Percentiles rank a stretch among this genome's conserved stretches.
Conservation (phyloP, 2,888 invertebrate species). For the Ophioninae sp. region DNA sequence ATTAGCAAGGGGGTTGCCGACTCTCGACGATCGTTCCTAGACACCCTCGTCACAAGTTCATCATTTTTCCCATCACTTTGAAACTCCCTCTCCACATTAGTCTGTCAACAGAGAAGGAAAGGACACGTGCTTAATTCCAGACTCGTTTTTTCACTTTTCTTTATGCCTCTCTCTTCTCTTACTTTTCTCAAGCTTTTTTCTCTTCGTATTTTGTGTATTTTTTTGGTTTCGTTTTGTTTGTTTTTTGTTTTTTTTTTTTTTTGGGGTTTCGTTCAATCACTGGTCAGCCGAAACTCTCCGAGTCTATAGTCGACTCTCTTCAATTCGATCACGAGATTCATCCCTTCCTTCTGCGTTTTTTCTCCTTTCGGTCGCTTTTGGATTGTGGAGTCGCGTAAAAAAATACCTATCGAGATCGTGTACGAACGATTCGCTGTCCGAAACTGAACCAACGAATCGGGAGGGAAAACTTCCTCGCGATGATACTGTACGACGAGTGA, state of each 20-base stretch:
- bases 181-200: constrained; percentile 2
- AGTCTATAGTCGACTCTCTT: not conserved
- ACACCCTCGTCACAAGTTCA: constrained; percentile 76
- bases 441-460: no score
- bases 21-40: constrained; percentile 70
- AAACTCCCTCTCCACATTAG: constrained; percentile 82
- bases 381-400: constrained; percentile 33
- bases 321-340: not conserved
- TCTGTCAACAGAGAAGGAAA: constrained; percentile 88
- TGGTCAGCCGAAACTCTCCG: constrained; percentile 20
- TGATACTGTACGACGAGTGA: no score
- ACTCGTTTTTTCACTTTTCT: constrained; percentile 72
- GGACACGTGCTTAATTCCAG: constrained; percentile 81
- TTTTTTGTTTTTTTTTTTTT: not conserved
- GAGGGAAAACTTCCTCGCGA: no score
- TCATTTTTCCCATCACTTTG: constrained; percentile 81
- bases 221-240: no score
- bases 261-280: not conserved
- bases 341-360: constrained; percentile 64
- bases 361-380: constrained; percentile 41
- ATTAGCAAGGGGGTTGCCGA: constrained; percentile 71
- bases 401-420: not conserved
- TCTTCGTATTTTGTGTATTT: not conserved
- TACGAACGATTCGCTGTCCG: not conserved
- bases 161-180: constrained; percentile 68